Percentiles rank a stretch among this genome's conserved stretches.
Evolutionary conservation across 2,797 vertebrate species (phyloP).

Genomic region (Arctocebus calabarensis): DNA sequence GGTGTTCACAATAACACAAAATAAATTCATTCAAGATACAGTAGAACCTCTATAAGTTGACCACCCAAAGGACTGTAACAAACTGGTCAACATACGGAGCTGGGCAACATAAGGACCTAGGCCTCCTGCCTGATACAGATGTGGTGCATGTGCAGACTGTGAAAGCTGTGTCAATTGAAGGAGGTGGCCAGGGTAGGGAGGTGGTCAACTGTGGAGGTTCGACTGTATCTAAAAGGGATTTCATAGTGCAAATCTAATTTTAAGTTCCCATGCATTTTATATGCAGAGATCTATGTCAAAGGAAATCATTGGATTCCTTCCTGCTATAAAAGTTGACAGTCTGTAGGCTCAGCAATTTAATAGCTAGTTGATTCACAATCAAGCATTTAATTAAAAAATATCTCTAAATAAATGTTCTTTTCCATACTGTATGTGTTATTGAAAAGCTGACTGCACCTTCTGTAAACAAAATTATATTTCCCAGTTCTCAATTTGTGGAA

Average conservation of each 20-base stretch:
- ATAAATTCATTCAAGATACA: neutral
- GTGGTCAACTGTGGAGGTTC: too few relatives aligned
- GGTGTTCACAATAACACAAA: conserved; percentile 23
- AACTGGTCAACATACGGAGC: too few relatives aligned
- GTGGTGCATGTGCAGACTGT: too few relatives aligned
- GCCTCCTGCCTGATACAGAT: too few relatives aligned
- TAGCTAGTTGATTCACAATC: neutral
- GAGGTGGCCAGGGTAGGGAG: too few relatives aligned
- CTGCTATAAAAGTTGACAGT: neutral
- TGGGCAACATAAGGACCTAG: too few relatives aligned
- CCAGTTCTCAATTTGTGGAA: conserved; percentile 32
- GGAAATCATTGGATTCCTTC: neutral
- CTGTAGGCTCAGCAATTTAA: neutral
- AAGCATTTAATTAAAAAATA: conserved; percentile 32
- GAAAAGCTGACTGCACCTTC: neutral
- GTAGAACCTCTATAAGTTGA: too few relatives aligned
- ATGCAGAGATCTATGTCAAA: neutral
- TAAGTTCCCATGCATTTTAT: neutral
- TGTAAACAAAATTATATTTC: conserved; percentile 53
- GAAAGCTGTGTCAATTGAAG: too few relatives aligned
- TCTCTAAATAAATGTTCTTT: neutral
- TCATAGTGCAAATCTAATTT: conserved; percentile 49
- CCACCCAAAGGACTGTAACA: too few relatives aligned
- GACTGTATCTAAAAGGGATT: neutral
- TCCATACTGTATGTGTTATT: conserved; percentile 7